These are phyloP conservation scores for Ameiurus melas DNA, from an alignment of 2,113 vertebrate genomes.

Conservation along the genomic window DNA sequence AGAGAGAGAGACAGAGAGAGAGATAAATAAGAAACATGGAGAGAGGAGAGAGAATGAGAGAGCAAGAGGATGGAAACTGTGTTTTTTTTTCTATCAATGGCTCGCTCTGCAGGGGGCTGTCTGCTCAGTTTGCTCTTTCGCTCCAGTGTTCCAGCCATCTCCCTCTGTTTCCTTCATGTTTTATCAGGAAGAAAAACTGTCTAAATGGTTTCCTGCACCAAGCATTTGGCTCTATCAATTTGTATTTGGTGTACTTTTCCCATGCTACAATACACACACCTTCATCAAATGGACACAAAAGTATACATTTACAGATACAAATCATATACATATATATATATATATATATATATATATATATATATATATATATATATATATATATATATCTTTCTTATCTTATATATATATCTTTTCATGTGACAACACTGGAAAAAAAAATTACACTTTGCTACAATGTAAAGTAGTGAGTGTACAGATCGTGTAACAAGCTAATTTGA, in stretches of 20 bases:
- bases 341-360: too few relatives aligned
- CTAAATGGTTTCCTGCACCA: background rate
- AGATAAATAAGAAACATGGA: background rate
- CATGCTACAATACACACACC: background rate
- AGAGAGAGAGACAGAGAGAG: background rate
- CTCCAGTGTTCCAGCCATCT: background rate
- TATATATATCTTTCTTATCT: too few relatives aligned
- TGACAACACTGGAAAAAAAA: too few relatives aligned
- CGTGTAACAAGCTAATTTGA: too few relatives aligned
- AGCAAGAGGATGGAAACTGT: background rate
- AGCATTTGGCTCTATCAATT: background rate
- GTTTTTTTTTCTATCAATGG: conserved; percentile 14
- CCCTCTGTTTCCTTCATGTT: conserved; percentile 22
- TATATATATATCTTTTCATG: too few relatives aligned
- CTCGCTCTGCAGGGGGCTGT: conserved; percentile 39
- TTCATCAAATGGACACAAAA: background rate
- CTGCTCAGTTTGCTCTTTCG: conserved; percentile 29
- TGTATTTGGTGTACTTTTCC: background rate
- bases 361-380: too few relatives aligned
- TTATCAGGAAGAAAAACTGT: conserved; percentile 11
- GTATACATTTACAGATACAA: too few relatives aligned
- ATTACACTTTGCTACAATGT: too few relatives aligned
- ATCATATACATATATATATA: too few relatives aligned
- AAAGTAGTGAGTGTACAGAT: too few relatives aligned
- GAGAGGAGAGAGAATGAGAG: background rate